Evolutionary conservation across 2,797 vertebrate species (phyloP), one percentile per base, ranked within the genome.

Genomic region (Sparus aurata): DNA sequence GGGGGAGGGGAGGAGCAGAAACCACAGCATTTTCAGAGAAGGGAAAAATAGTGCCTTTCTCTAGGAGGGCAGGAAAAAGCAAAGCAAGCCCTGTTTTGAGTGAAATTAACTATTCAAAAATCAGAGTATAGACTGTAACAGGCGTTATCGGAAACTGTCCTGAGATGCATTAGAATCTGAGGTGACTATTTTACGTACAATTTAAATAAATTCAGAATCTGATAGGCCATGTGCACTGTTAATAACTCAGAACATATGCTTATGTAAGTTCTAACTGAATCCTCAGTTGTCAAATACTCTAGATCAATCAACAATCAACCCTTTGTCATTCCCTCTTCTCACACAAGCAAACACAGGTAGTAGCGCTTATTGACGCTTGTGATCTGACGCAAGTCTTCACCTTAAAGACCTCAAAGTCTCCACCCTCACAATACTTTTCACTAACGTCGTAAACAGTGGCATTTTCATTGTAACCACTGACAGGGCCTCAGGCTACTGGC

Each of bases 1-100:
- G 89, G 89, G 84, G 90, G 88, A 83, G 66, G 83, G 83, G 84
- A 79, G 2, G 69, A 43, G 52, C n/a, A 61, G 65, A 73, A 80
- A 20, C 43, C 54, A n/a, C 45, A 69, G 58, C 61, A 41, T 47
- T 64, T 80, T 82, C 53, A 69, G 38, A 45, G 18, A 38, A 38
- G 10, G 30, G 46, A 41, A 73, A 79, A 84, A 74, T 12, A 61
- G 57, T 50, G 58, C 13, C 58, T 69, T 70, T 77, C 27, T 83
- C 25, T 61, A 12, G 3, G 10, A 75, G 43, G 10, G 34, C 46
- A 64, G 45, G 34, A 82, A 74, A 74, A 78, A 6, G 43, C 25
- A 62, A 63, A 61, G 47, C 5, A 64, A 53, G 0, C 7, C 11
- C 27, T 17, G 12, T 47, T 61, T 72, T 62, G 10, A 47, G 45